Evolutionary conservation across 2,888 invertebrate species (phyloP).

Genomic region (Lumbricus terrestris): DNA sequence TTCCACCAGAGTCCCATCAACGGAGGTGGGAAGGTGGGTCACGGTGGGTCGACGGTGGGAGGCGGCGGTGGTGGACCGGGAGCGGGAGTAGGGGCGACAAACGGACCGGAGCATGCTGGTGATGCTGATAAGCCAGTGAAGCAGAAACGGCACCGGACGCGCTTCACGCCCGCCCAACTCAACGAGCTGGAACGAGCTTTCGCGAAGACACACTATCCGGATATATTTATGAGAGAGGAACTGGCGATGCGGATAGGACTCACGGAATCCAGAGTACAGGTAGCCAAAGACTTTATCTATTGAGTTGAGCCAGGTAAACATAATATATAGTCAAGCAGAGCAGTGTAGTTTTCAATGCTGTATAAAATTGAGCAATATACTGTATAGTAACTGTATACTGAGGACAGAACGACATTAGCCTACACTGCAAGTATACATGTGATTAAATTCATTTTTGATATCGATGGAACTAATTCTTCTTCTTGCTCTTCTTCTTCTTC

Average conservation of each 20-base stretch:
- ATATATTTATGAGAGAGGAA: slow-evolving; percentile 97
- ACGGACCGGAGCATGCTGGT: background rate
- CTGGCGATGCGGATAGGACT: slow-evolving; percentile 73
- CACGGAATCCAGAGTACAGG: slow-evolving; percentile 25
- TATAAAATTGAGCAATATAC: no score
- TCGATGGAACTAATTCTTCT: no score
- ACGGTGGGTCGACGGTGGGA: background rate
- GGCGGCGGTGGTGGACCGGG: background rate
- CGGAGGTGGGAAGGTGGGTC: background rate
- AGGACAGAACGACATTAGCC: no score
- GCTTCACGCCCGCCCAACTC: slow-evolving; percentile 94
- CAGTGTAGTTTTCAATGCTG: no score
- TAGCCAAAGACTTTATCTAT: background rate
- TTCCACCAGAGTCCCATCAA: background rate
- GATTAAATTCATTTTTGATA: no score
- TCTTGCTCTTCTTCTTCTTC: no score
- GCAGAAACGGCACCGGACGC: slow-evolving; percentile 91
- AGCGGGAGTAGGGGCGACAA: background rate
- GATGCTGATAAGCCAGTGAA: slow-evolving; percentile 75
- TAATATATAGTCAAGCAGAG: background rate
- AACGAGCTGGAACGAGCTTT: slow-evolving; percentile 95
- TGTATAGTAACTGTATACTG: no score
- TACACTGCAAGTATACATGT: no score
- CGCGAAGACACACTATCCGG: slow-evolving; percentile 93
- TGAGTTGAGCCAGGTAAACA: no score